A percentile compares a stretch with the other conserved stretches of the same genome.
Conservation (phyloP, 2,888 invertebrate species). For the Cephus pulcher region DNA sequence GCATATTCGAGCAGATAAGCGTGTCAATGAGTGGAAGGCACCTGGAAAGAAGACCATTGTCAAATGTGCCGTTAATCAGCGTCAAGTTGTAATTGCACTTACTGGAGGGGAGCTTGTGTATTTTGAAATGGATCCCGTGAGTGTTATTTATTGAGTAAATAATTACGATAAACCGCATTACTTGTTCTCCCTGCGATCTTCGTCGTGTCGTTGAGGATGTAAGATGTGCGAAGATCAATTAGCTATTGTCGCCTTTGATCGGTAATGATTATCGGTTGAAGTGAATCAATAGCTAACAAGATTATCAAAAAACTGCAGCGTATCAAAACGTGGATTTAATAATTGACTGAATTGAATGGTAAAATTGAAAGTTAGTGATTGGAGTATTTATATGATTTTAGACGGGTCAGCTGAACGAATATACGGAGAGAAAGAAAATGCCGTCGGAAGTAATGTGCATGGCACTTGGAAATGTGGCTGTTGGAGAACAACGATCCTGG, state of each 20-base stretch:
- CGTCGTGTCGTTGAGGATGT: conserved; percentile 51
- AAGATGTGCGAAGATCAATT: conserved; percentile 53
- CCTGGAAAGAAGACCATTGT: conserved; percentile 97
- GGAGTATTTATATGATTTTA: conserved; percentile 63
- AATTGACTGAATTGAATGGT: neutral
- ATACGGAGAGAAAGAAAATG: conserved; percentile 96
- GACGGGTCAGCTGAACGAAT: conserved; percentile 98
- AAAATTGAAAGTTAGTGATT: neutral
- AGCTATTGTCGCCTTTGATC: conserved; percentile 64
- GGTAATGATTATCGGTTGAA: conserved; percentile 18
- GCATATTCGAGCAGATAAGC: conserved; percentile 96
- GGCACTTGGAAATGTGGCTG: conserved; percentile 95
- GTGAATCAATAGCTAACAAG: conserved; percentile 21
- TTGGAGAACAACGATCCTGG: conserved; percentile 94
- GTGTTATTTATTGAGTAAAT: conserved; percentile 57
- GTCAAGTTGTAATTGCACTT: conserved; percentile 98
- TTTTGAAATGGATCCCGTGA: conserved; percentile 99
- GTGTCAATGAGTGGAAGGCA: conserved; percentile 99
- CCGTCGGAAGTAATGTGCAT: conserved; percentile 98
- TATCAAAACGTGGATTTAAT: neutral
- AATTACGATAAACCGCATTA: conserved; percentile 40
- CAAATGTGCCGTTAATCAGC: conserved; percentile 97
- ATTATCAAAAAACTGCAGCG: neutral
- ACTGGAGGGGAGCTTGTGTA: conserved; percentile 98
- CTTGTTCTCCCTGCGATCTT: conserved; percentile 55